Evolutionary conservation across 1,140 invertebrate species (phyloP).

Genomic region (Drosophila tsacasi): DNA sequence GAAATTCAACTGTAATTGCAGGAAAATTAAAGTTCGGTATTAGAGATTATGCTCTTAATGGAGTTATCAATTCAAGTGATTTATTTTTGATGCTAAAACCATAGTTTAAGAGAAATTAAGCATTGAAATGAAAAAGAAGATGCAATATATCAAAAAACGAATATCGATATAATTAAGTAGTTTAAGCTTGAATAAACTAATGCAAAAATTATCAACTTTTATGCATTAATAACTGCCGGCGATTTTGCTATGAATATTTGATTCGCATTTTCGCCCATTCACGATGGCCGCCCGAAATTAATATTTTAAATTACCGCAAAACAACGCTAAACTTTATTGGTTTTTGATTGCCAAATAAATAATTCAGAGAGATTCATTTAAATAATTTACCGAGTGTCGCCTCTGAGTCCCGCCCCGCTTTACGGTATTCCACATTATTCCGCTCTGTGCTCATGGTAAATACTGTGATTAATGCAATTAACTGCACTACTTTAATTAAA

Average conservation of each 20-base stretch:
- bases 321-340: slow-evolving; percentile 21
- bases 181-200: slow-evolving; percentile 3
- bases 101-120: neutral
- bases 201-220: slow-evolving; percentile 9
- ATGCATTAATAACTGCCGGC: neutral
- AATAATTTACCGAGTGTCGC: slow-evolving; percentile 24
- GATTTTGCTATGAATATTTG: slow-evolving; percentile 7
- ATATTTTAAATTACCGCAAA: slow-evolving; percentile 34
- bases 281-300: neutral
- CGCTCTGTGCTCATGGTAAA: slow-evolving; percentile 30
- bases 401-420: neutral
- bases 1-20: slow-evolving; percentile 56
- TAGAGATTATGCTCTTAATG: neutral
- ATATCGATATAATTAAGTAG: slow-evolving; percentile 5
- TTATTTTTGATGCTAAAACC: neutral
- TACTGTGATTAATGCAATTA: slow-evolving; percentile 76
- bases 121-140: neutral
- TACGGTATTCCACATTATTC: slow-evolving; percentile 1
- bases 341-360: slow-evolving; percentile 44
- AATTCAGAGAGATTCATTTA: slow-evolving; percentile 24
- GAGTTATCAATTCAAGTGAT: neutral
- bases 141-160: neutral
- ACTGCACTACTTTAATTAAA: slow-evolving; percentile 74
- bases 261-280: neutral
- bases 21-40: slow-evolving; percentile 21